Evolutionary conservation across 1,140 invertebrate species (phyloP).

Genomic region (Triops longicaudatus): DNA sequence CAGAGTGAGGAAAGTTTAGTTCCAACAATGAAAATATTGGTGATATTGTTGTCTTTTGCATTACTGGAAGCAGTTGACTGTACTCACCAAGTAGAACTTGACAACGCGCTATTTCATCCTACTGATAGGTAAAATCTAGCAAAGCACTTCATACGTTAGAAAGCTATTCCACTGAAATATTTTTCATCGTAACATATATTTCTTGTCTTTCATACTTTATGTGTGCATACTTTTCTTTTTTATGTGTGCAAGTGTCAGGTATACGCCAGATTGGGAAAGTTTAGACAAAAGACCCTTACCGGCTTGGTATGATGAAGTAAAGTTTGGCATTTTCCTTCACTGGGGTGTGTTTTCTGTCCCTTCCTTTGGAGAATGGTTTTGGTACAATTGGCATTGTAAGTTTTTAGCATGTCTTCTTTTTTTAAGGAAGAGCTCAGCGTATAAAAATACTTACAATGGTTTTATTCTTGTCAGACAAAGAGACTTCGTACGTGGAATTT

Average conservation of each 20-base stretch:
- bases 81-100: neutral
- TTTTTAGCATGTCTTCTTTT: neutral
- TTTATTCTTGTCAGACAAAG: slow-evolving; percentile 17
- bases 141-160: neutral
- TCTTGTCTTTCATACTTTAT: neutral
- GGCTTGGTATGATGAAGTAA: slow-evolving; percentile 77
- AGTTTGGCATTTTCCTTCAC: slow-evolving; percentile 89
- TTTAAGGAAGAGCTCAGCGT: no score
- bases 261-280: slow-evolving; percentile 57
- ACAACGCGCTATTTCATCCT: neutral
- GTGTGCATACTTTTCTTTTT: neutral
- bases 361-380: slow-evolving; percentile 81
- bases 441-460: neutral
- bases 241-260: neutral
- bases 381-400: slow-evolving; percentile 46
- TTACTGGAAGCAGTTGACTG: neutral
- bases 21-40: neutral
- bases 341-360: slow-evolving; percentile 90
- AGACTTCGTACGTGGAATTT: slow-evolving; percentile 42
- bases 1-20: no score
- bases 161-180: neutral
- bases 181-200: neutral
- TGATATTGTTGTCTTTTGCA: neutral
- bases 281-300: slow-evolving; percentile 73
- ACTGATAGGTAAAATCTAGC: neutral